Conservation (phyloP, 2,113 vertebrate species). For the Aphelocoma coerulescens region DNA sequence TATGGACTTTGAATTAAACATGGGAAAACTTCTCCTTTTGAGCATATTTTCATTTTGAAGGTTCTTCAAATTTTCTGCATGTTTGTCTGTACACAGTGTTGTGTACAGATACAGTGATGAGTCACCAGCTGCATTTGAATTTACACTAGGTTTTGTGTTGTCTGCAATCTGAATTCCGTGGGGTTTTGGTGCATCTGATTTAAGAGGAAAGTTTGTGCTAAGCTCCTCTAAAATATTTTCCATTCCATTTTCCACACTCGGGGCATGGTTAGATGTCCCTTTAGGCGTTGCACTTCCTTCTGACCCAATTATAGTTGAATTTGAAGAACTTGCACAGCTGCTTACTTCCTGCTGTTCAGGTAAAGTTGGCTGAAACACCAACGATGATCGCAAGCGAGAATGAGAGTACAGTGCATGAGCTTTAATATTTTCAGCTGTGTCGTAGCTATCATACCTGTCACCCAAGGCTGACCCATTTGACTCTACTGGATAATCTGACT, state of each 20-base stretch:
- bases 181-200: slow-evolving; percentile 56
- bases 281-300: slow-evolving; percentile 72
- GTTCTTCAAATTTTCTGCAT: slow-evolving; percentile 59
- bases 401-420: slow-evolving; percentile 69
- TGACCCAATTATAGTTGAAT: slow-evolving; percentile 76
- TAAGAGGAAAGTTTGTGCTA: background rate
- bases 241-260: background rate
- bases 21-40: slow-evolving; percentile 88
- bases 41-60: slow-evolving; percentile 74
- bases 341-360: slow-evolving; percentile 85
- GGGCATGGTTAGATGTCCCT: slow-evolving; percentile 52
- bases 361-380: slow-evolving; percentile 83
- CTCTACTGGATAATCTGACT: slow-evolving; percentile 70
- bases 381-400: slow-evolving; percentile 83
- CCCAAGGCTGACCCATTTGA: slow-evolving; percentile 64
- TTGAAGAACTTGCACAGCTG: slow-evolving; percentile 77
- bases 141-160: slow-evolving; percentile 21
- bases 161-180: slow-evolving; percentile 71
- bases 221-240: slow-evolving; percentile 11
- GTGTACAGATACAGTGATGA: slow-evolving; percentile 70
- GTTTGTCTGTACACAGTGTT: slow-evolving; percentile 67
- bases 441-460: slow-evolving; percentile 76
- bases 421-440: slow-evolving; percentile 73
- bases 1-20: slow-evolving; percentile 79
- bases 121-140: slow-evolving; percentile 41